A percentile compares a stretch with the other conserved stretches of the same genome.
phyloP scores from a whole-genome alignment of 2,113 vertebrate genomes.

The Cynocephalus volans region DNA sequence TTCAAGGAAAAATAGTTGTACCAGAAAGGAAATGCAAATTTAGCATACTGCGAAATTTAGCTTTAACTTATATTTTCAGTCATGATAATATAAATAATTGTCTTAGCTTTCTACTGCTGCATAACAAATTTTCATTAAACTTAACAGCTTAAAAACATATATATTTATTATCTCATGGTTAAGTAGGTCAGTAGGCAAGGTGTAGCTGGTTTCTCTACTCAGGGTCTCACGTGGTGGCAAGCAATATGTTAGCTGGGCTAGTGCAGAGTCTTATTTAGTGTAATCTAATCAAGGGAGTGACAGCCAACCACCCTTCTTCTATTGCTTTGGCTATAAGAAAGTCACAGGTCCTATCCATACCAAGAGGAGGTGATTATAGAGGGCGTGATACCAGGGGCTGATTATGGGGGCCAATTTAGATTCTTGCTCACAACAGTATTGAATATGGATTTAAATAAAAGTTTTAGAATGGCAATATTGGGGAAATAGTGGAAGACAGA shows the following conservation, averaged over 20 bases:
- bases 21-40: not conserved
- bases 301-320: not conserved
- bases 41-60: not conserved
- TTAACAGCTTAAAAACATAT: not conserved
- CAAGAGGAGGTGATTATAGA: not conserved
- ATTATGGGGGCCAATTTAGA: not conserved
- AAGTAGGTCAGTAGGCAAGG: not conserved
- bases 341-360: not conserved
- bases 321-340: not conserved
- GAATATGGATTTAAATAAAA: not conserved
- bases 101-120: not conserved
- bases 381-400: too few species aligned
- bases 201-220: not conserved
- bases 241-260: not conserved
- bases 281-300: not conserved
- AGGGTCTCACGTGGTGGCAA: not conserved
- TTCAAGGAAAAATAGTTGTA: not conserved
- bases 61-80: conserved; percentile 1
- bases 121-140: not conserved
- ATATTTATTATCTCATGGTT: not conserved
- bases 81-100: not conserved
- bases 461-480: not conserved
- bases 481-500: not conserved
- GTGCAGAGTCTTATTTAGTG: not conserved
- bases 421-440: not conserved